Percentiles rank a stretch among this genome's conserved stretches.
phyloP scores from a whole-genome alignment of 2,888 invertebrate species.

The Mythimna lalbum region DNA sequence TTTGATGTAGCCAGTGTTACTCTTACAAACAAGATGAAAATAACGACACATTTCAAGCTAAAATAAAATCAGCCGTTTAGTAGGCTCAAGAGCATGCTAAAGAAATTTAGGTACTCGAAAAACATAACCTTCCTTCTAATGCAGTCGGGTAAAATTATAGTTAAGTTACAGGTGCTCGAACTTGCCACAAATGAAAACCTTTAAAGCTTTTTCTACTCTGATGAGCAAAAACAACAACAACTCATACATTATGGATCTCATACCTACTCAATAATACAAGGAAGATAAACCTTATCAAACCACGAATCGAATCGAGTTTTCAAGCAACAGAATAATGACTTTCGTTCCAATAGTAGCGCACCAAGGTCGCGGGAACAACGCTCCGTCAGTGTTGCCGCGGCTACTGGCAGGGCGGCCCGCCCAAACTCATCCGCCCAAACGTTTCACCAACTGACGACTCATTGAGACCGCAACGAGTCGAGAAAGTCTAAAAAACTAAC shows the following conservation, averaged over 20 bases:
- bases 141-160: too few relatives aligned
- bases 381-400: conserved; percentile 73
- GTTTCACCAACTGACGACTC: conserved; percentile 17
- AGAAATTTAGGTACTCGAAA: too few relatives aligned
- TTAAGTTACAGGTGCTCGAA: too few relatives aligned
- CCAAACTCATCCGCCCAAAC: conserved; percentile 66
- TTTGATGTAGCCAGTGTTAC: too few relatives aligned
- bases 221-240: too few relatives aligned
- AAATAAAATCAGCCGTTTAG: too few relatives aligned
- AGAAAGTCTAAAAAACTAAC: conserved; percentile 9
- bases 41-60: too few relatives aligned
- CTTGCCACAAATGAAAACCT: too few relatives aligned
- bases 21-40: too few relatives aligned
- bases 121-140: too few relatives aligned
- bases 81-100: too few relatives aligned
- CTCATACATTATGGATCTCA: neutral
- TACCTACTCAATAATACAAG: neutral
- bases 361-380: conserved; percentile 57
- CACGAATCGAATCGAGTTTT: conserved; percentile 31
- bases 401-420: conserved; percentile 77
- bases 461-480: conserved; percentile 15
- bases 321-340: conserved; percentile 47
- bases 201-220: too few relatives aligned
- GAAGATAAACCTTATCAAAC: neutral
- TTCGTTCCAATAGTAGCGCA: conserved; percentile 57